Conservation (phyloP, 2,888 invertebrate genomes). For the Andricus curvator region DNA sequence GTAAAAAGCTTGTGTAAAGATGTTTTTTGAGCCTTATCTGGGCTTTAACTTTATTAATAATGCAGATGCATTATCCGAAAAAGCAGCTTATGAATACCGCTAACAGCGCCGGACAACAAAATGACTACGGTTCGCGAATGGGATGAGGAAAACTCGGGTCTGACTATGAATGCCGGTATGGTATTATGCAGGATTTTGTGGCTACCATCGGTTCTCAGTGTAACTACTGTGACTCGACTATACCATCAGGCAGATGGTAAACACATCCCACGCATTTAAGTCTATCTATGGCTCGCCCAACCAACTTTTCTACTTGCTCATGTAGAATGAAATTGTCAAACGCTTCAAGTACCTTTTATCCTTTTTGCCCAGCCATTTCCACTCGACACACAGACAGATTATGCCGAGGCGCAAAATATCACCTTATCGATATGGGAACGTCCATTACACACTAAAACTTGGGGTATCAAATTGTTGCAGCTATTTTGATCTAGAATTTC, state of each 20-base stretch:
- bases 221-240: conserved; percentile 31
- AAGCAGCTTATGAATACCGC: conserved; percentile 40
- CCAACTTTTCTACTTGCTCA: conserved; percentile 35
- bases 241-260: conserved; percentile 31
- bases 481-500: too few species aligned
- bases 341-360: conserved; percentile 24
- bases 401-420: background rate
- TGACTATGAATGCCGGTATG: conserved; percentile 32
- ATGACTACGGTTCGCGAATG: conserved; percentile 14
- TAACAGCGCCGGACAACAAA: conserved; percentile 31
- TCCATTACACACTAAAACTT: too few species aligned
- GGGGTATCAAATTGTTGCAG: too few species aligned
- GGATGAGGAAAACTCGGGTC: conserved; percentile 26
- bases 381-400: conserved; percentile 5
- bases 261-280: conserved; percentile 11
- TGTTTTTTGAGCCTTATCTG: background rate
- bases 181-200: conserved; percentile 40
- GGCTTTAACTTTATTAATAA: conserved; percentile 35
- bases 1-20: background rate
- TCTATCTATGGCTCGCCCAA: conserved; percentile 12
- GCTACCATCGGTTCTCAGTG: conserved; percentile 36
- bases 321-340: conserved; percentile 29
- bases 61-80: conserved; percentile 31
- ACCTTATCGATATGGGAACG: too few species aligned
- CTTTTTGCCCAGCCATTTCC: background rate